A percentile compares a stretch with the other conserved stretches of the same genome.
Evolutionary conservation across 2,113 vertebrate genomes (phyloP).

Genomic region (cattle (Bos taurus)): ARS-UCD2.0 NC_037331.1:37302001-37302500

Average conservation of each 20-base stretch:
- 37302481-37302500: neutral
- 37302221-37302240: neutral
- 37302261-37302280: neutral
- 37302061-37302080: neutral
- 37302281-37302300: neutral
- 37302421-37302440: neutral
- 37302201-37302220: neutral
- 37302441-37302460: neutral
- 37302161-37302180: neutral
- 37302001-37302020: neutral
- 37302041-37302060: neutral
- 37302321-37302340: neutral
- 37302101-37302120: neutral
- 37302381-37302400: neutral
- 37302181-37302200: neutral
- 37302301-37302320: neutral
- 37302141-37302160: neutral
- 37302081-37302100: neutral
- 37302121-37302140: neutral
- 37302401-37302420: neutral
- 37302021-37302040: neutral
- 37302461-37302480: neutral
- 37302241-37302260: neutral
- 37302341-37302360: neutral
- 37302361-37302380: neutral